A percentile compares a stretch with the other conserved stretches of the same genome.
Conservation (phyloP, 1,140 invertebrate species). For the Lucilia sericata region DNA sequence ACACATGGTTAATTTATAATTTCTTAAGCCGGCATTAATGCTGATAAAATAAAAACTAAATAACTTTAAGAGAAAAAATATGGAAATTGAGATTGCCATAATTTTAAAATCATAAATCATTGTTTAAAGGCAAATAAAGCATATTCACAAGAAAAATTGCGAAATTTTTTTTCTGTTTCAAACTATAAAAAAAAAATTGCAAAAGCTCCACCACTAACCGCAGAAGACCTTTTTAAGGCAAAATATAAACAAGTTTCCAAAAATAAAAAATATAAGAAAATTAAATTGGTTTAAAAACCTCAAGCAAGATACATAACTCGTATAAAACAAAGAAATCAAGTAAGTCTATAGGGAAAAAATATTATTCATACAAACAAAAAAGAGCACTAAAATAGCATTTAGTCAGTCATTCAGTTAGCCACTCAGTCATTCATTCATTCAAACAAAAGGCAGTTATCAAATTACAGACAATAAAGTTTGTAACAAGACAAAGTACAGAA, state of each 20-base stretch:
- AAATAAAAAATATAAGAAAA: neutral
- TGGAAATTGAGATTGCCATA: slow-evolving; percentile 39
- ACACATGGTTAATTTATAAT: neutral
- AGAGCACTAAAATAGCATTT: slow-evolving; percentile 12
- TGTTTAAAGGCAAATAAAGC: neutral
- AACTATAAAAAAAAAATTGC: neutral
- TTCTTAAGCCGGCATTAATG: neutral
- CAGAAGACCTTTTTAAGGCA: slow-evolving; percentile 2
- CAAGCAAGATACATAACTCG: neutral
- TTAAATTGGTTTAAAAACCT: slow-evolving; percentile 7
- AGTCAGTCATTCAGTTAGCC: neutral
- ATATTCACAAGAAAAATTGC: slow-evolving; percentile 1
- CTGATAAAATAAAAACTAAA: neutral
- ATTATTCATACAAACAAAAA: too few species aligned
- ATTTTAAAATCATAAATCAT: slow-evolving; percentile 32
- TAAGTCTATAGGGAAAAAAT: slow-evolving; percentile 6
- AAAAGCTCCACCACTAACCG: neutral
- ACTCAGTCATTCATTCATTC: neutral
- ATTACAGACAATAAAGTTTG: slow-evolving; percentile 25
- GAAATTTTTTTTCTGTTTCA: neutral
- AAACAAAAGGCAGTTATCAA: neutral
- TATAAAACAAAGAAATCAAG: neutral
- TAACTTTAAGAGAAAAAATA: neutral
- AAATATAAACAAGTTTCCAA: slow-evolving; percentile 13
- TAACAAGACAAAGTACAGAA: slow-evolving; percentile 6